Evolutionary conservation across 2,888 invertebrate genomes (phyloP), one percentile per base, ranked within the genome.

Genomic region (Hypselothyrea guttata): DNA sequence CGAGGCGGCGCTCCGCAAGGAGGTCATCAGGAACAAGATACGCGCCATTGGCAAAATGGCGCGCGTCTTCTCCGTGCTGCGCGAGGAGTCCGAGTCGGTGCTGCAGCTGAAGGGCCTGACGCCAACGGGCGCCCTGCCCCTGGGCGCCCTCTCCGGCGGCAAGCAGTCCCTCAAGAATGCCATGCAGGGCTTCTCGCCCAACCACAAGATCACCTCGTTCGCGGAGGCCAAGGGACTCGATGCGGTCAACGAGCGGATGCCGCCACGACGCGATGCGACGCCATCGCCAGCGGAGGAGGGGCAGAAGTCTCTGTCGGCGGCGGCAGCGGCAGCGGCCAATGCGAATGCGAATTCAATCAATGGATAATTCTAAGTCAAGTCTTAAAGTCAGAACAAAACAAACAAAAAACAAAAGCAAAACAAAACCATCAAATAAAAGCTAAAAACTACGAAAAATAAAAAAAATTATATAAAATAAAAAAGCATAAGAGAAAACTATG

Each of bases 11-110:
- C 94, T 96, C 91, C 94, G 99, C 88, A 99, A 99, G 93, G 99
- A 99, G 92, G 98, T 99, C 79, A 99, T 99, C 90, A 94, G 98
- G 85, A 99, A 99, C 93, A 99, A 99, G 93, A 99, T 99, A 89
- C 94, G 99, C 89, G 99, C 99, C 79, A 99, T 99, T 91, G 99
- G 99, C 78, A 99, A 99, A 92, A 99, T 99, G 99, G 99, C 99
- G 69, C 94, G 99, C 90, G 99, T 99, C 87, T 99, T 99, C 93
- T 98, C 98, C 87, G 98, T 99, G 52, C 93, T 99, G 88, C 96
- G 99, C 91, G 99, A 99, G 93, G 99, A 99, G 91, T 98, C 98
- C 91, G 99, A 99, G 92, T 98, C 98, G 90, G 98, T 99, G 74
- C 91, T 99, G 88, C 98, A 99, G 91, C 93, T 99, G 85, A 99